phyloP scores from a whole-genome alignment of 2,797 vertebrate genomes.

The Siniperca undulata region DNA sequence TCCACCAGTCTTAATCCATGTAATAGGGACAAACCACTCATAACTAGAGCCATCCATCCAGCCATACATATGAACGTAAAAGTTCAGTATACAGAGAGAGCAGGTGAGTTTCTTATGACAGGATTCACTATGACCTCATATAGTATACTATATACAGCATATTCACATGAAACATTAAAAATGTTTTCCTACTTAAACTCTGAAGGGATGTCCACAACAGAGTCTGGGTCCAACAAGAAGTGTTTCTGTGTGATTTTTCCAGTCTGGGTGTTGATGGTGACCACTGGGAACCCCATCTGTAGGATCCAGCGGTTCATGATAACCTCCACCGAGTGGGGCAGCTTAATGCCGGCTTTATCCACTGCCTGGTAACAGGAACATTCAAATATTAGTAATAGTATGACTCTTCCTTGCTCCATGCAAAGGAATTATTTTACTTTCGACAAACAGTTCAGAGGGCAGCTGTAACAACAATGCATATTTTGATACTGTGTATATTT shows the following conservation, averaged over 20 bases:
- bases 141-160: background rate
- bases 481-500: background rate
- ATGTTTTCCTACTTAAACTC: conserved; percentile 84
- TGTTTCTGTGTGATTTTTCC: conserved; percentile 88
- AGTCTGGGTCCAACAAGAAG: conserved; percentile 88
- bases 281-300: conserved; percentile 95
- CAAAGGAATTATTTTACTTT: background rate
- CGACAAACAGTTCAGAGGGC: background rate
- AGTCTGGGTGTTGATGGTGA: conserved; percentile 86
- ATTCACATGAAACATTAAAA: background rate
- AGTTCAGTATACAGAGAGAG: conserved; percentile 5
- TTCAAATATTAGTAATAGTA: background rate
- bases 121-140: background rate
- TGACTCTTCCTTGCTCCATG: background rate
- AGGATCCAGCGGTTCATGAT: conserved; percentile 96
- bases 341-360: accelerated
- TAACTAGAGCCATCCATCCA: conserved; percentile 84
- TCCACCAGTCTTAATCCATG: conserved; percentile 58
- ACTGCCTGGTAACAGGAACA: conserved; percentile 80
- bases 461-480: too few relatives aligned
- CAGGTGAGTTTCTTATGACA: background rate
- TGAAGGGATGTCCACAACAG: conserved; percentile 86
- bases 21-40: conserved; percentile 89
- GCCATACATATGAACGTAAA: conserved; percentile 52
- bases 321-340: conserved; percentile 68